Evolutionary conservation across 2,113 vertebrate species (phyloP).

Genomic region (Galeopterus variegatus): DNA sequence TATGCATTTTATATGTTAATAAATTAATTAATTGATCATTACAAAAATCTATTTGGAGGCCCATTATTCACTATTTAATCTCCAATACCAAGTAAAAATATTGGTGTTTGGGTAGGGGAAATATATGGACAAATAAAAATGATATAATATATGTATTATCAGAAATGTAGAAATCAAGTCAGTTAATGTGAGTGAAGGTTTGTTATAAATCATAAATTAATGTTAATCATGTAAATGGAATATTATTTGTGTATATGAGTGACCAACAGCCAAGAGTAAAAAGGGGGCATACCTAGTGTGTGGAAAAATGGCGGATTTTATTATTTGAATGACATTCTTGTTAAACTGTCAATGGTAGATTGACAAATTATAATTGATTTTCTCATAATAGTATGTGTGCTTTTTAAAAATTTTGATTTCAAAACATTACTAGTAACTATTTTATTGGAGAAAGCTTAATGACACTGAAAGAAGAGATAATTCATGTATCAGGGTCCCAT

Average conservation of each 20-base stretch:
- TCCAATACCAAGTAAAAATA: background rate
- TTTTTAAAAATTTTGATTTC: background rate
- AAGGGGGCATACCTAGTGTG: background rate
- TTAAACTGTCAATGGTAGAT: background rate
- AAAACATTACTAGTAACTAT: background rate
- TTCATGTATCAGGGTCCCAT: accelerated
- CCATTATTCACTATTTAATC: background rate
- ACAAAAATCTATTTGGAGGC: background rate
- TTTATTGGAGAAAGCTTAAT: background rate
- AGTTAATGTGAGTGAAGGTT: background rate
- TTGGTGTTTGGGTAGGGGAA: background rate
- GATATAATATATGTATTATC: background rate
- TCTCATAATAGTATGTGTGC: background rate
- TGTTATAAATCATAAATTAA: background rate
- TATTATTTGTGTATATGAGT: background rate
- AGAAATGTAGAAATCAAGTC: background rate
- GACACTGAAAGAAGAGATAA: background rate
- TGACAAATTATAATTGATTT: background rate
- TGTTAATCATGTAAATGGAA: background rate
- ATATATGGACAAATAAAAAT: background rate
- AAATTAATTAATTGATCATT: background rate
- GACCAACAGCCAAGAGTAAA: background rate
- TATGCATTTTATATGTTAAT: background rate
- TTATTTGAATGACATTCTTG: background rate
- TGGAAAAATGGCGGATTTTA: background rate